phyloP scores from a whole-genome alignment of 2,113 vertebrate genomes.

The Dicentrarchus labrax region DNA sequence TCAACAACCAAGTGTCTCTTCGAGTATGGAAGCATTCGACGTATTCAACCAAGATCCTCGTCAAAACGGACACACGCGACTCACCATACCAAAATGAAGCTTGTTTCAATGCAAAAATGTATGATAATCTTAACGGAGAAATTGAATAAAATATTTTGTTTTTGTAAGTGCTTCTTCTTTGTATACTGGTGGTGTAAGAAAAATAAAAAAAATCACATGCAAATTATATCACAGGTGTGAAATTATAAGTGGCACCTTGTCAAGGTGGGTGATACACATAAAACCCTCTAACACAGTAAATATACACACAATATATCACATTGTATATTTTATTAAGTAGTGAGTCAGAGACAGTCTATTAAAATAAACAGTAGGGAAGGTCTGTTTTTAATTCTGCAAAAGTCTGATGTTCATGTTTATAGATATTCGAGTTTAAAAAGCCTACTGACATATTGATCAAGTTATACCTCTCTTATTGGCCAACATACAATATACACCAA shows the following conservation, averaged over 20 bases:
- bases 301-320: not conserved
- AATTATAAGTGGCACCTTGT: not conserved
- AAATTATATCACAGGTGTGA: not conserved
- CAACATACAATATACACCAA: not conserved
- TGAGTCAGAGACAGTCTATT: no score
- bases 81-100: constrained; percentile 78
- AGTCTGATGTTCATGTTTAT: not conserved
- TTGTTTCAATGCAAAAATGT: constrained; percentile 83
- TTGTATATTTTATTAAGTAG: no score
- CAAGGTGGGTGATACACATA: not conserved
- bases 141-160: constrained; percentile 84
- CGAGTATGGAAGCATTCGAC: constrained; percentile 60
- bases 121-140: constrained; percentile 73
- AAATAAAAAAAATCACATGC: not conserved
- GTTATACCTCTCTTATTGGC: not conserved
- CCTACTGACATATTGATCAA: no score
- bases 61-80: constrained; percentile 59
- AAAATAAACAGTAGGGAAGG: no score
- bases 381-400: no score
- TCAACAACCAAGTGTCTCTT: constrained; percentile 57
- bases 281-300: not conserved
- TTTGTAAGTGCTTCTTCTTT: constrained; percentile 63
- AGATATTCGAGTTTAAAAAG: not conserved
- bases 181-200: not conserved
- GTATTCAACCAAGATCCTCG: constrained; percentile 70